These are phyloP conservation scores for Cavia aperea DNA, from an alignment of 2,113 vertebrate genomes.

Conservation along the genomic window DNA sequence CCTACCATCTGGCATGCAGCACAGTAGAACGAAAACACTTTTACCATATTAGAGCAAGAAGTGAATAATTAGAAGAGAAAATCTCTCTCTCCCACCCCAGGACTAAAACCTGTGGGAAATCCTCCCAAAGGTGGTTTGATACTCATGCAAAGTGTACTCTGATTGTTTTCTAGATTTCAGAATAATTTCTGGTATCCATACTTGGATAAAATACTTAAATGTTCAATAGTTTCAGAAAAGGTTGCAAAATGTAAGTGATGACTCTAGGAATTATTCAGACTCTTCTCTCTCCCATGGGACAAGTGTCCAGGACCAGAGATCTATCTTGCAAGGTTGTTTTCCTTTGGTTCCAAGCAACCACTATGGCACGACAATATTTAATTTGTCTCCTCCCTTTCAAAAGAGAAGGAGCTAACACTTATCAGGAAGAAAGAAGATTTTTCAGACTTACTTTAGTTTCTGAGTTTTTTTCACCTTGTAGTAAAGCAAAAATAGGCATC, in stretches of 20 bases:
- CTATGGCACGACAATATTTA: background rate
- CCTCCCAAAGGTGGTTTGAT: background rate
- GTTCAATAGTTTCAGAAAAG: background rate
- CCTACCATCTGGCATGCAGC: conserved; percentile 53
- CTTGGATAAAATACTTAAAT: background rate
- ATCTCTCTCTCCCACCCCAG: background rate
- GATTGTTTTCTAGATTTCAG: background rate
- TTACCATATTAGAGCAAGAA: conserved; percentile 40
- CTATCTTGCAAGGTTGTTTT: background rate
- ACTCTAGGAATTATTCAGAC: background rate
- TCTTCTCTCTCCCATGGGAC: background rate
- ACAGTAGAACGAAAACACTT: conserved; percentile 49
- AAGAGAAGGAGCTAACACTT: background rate
- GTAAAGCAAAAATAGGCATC: background rate
- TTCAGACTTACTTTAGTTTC: background rate
- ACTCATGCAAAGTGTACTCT: background rate
- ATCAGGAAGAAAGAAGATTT: background rate
- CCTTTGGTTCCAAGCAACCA: background rate
- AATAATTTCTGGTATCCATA: background rate
- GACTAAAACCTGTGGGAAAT: background rate
- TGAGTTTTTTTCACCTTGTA: background rate
- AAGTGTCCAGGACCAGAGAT: background rate
- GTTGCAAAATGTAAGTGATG: background rate
- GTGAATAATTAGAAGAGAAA: conserved; percentile 44
- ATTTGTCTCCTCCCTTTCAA: background rate